These are phyloP conservation scores for Epinephelus fuscoguttatus DNA, from an alignment of 2,113 vertebrate species.

Conservation along the genomic window DNA sequence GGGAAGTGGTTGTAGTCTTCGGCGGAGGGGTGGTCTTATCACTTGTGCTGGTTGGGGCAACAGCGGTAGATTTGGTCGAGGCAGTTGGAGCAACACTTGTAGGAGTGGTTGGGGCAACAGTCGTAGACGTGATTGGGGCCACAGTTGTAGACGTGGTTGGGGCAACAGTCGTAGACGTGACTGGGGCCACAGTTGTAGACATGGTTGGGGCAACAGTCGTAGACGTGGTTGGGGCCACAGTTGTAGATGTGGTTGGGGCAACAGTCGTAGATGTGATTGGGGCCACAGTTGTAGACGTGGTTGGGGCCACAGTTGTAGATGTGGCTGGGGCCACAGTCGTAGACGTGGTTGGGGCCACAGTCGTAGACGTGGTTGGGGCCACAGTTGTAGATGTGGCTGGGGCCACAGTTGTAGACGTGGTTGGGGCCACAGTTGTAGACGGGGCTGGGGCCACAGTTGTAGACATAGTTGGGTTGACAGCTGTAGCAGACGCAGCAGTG, in stretches of 20 bases:
- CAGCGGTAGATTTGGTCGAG: too few relatives aligned
- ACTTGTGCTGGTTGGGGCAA: too few relatives aligned
- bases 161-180: too few relatives aligned
- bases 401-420: neutral
- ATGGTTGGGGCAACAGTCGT: fast-evolving
- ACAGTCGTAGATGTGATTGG: neutral
- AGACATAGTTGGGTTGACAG: neutral
- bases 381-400: neutral
- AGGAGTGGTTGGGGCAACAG: fast-evolving
- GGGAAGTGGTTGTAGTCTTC: neutral
- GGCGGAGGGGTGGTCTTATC: neutral
- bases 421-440: neutral
- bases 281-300: too few relatives aligned
- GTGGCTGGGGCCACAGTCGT: fast-evolving
- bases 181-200: neutral
- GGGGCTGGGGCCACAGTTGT: too few relatives aligned
- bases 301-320: too few relatives aligned
- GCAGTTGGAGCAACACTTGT: too few relatives aligned
- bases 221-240: neutral
- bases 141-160: neutral
- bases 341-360: too few relatives aligned
- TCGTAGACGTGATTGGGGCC: neutral
- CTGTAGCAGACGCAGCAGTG: neutral
- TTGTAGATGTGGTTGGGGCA: neutral
- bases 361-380: neutral